These are phyloP conservation scores for Campoplex nolae DNA, from an alignment of 2,888 invertebrate species.

Conservation along the genomic window DNA sequence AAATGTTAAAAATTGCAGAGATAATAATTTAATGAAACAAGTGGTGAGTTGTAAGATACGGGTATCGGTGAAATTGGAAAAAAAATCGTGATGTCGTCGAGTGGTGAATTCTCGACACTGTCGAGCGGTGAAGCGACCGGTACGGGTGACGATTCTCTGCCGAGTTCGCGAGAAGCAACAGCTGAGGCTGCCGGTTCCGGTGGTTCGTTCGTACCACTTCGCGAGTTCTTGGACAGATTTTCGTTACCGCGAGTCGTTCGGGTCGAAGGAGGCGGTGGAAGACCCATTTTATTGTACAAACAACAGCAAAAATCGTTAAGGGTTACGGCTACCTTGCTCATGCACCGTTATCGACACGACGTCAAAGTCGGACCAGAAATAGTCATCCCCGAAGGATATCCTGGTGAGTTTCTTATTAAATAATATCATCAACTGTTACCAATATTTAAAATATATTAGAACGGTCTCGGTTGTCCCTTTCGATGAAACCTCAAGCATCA, in stretches of 20 bases:
- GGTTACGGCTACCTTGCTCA: slow-evolving; percentile 83
- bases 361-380: slow-evolving; percentile 85
- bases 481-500: too few species aligned
- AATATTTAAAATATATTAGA: not conserved
- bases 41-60: slow-evolving; percentile 39
- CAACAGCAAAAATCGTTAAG: slow-evolving; percentile 82
- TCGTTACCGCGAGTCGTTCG: slow-evolving; percentile 84
- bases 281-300: slow-evolving; percentile 83
- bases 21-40: slow-evolving; percentile 27
- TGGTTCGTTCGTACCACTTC: slow-evolving; percentile 80
- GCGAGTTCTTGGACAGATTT: slow-evolving; percentile 84
- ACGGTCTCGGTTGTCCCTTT: too few species aligned
- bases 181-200: slow-evolving; percentile 80
- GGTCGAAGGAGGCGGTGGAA: slow-evolving; percentile 83
- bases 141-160: slow-evolving; percentile 81
- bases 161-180: slow-evolving; percentile 82
- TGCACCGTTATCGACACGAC: slow-evolving; percentile 85
- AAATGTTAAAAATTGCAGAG: slow-evolving; percentile 43
- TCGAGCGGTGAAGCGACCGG: slow-evolving; percentile 82
- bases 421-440: not conserved
- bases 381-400: slow-evolving; percentile 85
- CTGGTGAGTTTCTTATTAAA: slow-evolving; percentile 81
- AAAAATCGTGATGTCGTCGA: slow-evolving; percentile 79
- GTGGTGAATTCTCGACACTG: slow-evolving; percentile 83
- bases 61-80: slow-evolving; percentile 46